Evolutionary conservation across 2,113 vertebrate genomes (phyloP).

Genomic region (Falco punctatus): DNA sequence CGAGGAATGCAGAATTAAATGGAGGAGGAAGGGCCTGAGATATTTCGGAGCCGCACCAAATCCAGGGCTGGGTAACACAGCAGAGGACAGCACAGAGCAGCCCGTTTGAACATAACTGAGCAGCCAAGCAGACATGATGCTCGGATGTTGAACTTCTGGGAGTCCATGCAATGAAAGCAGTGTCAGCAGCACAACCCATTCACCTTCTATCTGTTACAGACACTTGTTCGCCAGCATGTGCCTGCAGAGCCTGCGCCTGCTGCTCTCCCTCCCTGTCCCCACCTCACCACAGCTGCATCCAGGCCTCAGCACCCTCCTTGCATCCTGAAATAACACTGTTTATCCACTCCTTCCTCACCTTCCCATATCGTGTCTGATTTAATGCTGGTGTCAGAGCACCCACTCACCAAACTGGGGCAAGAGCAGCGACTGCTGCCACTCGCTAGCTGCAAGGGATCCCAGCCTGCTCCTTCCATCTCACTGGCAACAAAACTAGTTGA

Average conservation of each 20-base stretch:
- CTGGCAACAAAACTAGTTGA: background rate
- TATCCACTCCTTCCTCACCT: background rate
- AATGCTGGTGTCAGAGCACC: background rate
- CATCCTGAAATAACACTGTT: background rate
- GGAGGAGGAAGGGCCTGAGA: background rate
- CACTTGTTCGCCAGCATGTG: rapidly evolving
- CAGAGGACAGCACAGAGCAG: rapidly evolving
- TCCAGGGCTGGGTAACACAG: rapidly evolving
- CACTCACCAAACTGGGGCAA: rapidly evolving
- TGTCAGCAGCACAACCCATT: background rate
- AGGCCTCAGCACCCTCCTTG: background rate
- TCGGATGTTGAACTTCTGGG: background rate
- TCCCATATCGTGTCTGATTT: background rate
- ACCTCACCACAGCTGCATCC: background rate
- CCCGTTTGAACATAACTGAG: rapidly evolving
- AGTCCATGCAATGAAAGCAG: rapidly evolving
- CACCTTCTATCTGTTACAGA: background rate
- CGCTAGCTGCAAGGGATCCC: background rate
- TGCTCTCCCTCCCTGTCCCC: too few species aligned
- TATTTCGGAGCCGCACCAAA: rapidly evolving
- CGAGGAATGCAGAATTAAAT: rapidly evolving
- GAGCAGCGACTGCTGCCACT: rapidly evolving
- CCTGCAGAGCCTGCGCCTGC: background rate
- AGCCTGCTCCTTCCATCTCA: background rate
- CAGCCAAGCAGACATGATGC: background rate